Percentiles rank a stretch among this genome's conserved stretches.
Evolutionary conservation across 1,140 invertebrate genomes (phyloP).

Genomic region (Monomorium pharaonis): DNA sequence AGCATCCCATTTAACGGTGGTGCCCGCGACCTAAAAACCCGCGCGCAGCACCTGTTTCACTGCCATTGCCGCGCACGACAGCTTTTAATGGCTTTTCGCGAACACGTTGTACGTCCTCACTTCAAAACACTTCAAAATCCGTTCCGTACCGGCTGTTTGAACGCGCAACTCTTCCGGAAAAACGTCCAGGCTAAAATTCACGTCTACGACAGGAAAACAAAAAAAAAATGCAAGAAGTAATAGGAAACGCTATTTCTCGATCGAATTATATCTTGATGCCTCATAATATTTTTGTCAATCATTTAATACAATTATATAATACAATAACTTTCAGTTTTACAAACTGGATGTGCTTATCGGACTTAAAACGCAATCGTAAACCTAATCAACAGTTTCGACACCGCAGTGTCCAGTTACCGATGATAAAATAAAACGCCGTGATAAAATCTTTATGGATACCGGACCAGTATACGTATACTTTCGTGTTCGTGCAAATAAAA

Average conservation of each 20-base stretch:
- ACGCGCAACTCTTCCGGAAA: background rate
- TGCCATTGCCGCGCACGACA: slow-evolving; percentile 49
- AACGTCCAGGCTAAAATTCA: background rate
- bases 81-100: slow-evolving; percentile 42
- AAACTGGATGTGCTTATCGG: no score
- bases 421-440: no score
- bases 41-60: slow-evolving; percentile 62
- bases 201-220: background rate
- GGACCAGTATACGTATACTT: background rate
- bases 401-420: background rate
- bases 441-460: background rate
- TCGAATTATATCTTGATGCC: no score
- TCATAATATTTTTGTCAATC: no score
- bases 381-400: background rate
- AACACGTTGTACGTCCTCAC: background rate
- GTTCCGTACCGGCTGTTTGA: background rate
- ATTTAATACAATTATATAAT: no score
- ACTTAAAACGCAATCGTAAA: no score
- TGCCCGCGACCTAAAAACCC: slow-evolving; percentile 63
- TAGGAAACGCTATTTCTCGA: no score
- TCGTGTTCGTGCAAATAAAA: background rate
- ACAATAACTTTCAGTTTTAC: no score
- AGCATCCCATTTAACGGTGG: slow-evolving; percentile 74
- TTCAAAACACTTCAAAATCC: slow-evolving; percentile 2
- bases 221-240: background rate